Evolutionary conservation across 2,888 invertebrate species (phyloP), one percentile per base, ranked within the genome.

Genomic region (Ectemnius cavifrons): DNA sequence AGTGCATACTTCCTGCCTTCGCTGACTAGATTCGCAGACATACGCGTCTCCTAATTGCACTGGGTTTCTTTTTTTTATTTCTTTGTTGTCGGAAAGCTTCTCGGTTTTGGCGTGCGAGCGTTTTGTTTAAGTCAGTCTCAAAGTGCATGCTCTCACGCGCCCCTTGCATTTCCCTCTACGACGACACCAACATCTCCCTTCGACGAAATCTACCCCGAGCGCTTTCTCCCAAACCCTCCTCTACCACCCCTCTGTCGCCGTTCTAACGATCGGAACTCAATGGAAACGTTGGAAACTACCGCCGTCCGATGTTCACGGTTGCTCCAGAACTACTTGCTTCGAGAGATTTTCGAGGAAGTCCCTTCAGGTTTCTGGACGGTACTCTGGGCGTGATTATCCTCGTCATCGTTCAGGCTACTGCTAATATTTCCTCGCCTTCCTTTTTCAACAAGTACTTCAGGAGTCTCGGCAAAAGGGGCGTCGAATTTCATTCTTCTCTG

Each of bases 101-200:
- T 37, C 37, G 37, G 37, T 82, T 63, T 71, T 63, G 64, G 69
- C 72, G 69, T 67, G 68, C 67, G 73, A 80, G 67, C 77, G 73
- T 37, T 37, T 37, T 23, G 23, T 23, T 65, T 80, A 79, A 75
- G 70, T 83, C 83, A 84, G 83, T 82, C 84, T 81, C 80, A 71
- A 74, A 75, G 37, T 37, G 37, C 37, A 37, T 37, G 37, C 37
- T 37, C 37, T 37, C 37, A 37, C 37, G 37, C 27, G 14, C 37
- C 37, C 14, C 47, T 47, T n/a, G 47, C 63, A 6, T 18, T 49
- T 47, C 37, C 61, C 18, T 23, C 63, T 16, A 28, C 37, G 37
- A 37, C 37, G 23, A 23, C 37, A 37, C 37, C 37, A 37, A 62
- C 28, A 61, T 59, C 45, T 63, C 57, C 27, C 16, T 27, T 61